Conservation (phyloP, 2,113 vertebrate species). For the Sylvietta virens region DNA sequence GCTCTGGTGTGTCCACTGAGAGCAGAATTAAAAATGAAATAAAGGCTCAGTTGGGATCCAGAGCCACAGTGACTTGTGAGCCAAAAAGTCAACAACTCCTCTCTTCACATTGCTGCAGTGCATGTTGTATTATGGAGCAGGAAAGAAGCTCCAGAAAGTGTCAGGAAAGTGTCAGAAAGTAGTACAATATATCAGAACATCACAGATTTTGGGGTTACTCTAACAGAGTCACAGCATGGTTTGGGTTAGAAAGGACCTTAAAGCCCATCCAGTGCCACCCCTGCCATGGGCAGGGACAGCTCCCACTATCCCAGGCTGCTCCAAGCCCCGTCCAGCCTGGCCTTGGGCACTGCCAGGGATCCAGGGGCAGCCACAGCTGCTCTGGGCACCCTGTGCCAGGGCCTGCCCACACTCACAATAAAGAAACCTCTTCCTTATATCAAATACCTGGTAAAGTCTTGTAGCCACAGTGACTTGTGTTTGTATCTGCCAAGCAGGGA, state of each 20-base stretch:
- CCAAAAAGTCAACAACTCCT: background rate
- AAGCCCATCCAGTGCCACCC: fast-evolving
- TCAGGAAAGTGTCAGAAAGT: background rate
- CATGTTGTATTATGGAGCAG: fast-evolving
- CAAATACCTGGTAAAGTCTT: background rate
- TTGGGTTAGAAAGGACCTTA: background rate
- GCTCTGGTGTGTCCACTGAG: background rate
- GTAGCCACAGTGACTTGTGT: background rate
- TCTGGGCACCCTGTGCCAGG: background rate
- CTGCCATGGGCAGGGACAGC: background rate
- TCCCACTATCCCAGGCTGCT: background rate
- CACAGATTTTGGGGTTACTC: background rate
- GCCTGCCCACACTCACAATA: fast-evolving
- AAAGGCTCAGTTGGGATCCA: background rate
- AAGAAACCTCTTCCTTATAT: background rate
- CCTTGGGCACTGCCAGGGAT: background rate
- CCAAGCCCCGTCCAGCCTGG: fast-evolving
- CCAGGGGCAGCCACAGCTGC: background rate
- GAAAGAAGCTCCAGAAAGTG: background rate
- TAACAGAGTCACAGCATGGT: too few species aligned
- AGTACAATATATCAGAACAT: background rate
- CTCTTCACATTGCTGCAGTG: fast-evolving
- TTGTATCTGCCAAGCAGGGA: fast-evolving
- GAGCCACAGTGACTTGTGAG: background rate
- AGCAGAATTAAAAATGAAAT: background rate